Base-by-base conservation (phyloP, 2,113 vertebrate genomes). In the Saguinus midas region DNA sequence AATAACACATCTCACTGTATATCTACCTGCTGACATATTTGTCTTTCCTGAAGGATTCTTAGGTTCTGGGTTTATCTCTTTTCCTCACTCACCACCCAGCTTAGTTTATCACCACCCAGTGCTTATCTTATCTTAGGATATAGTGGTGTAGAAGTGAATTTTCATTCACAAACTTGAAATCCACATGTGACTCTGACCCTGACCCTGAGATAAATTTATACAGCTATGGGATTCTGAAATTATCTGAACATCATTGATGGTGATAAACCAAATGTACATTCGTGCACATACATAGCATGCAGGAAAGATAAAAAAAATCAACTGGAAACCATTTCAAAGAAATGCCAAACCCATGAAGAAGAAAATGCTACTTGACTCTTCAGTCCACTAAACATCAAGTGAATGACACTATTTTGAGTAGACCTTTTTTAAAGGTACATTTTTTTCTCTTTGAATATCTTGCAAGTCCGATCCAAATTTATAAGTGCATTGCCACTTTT, bases 161-260 rank as follows among this genome's bases (percentile, higher is more conserved):
- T 45, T 87, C 37, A 45, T 84, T 90, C 32, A 89, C 29, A 94
- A 40, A 84, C 55, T 80, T 37, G n/a, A 95, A 89, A 90, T 88
- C 76, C 12, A 55, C n/a, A 61, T 68, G n/a, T 16, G 23, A 87
- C 80, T 93, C 27, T 32, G 66, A 37, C 14, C 23, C 27, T 32
- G 66, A 37, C 14, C 23, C 2, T 78, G 64, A 5, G 23, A 86
- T 81, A 96, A 82, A 68, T 73, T 27, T 8, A 92, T 6, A 29
- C 8, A 66, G 52, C 7, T 21, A 94, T 23, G n/a, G 87, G 84
- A 83, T 12, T 27, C 68, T 50, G 27, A 90, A 43, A 86, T 80
- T 25, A 61, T 79, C 5, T 68, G 37, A 80, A 32, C 14, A 73
- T 72, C 3, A 61, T 3, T 68, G 55, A 35, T 68, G 76, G 90